Evolutionary conservation across 2,888 invertebrate species (phyloP).

Genomic region (Hybos culiciformis): DNA sequence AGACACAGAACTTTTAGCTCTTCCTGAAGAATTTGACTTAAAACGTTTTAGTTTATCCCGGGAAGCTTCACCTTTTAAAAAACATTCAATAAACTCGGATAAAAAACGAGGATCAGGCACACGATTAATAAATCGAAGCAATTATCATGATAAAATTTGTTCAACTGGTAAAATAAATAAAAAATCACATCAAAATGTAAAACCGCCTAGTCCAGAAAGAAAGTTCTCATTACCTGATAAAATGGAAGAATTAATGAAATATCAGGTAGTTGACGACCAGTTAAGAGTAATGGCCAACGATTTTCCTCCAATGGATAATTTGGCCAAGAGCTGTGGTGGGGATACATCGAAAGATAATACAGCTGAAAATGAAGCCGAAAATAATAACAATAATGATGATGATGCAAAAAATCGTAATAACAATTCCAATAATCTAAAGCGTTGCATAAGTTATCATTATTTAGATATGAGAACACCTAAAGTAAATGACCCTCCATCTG

Average conservation of each 20-base stretch:
- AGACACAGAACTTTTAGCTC: constrained; percentile 31
- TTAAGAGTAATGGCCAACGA: too few species aligned
- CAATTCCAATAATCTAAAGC: constrained; percentile 17
- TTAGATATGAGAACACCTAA: constrained; percentile 22
- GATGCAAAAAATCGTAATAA: neutral
- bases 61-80: constrained; percentile 30
- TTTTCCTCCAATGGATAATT: neutral
- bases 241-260: neutral
- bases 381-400: neutral
- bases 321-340: neutral
- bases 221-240: neutral
- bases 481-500: neutral
- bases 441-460: constrained; percentile 40
- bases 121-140: too few species aligned
- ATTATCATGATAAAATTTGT: neutral
- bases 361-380: neutral
- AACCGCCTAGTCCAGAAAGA: neutral
- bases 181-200: neutral
- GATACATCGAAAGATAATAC: neutral
- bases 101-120: constrained; percentile 29
- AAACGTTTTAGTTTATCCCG: constrained; percentile 25
- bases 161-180: neutral
- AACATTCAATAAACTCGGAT: constrained; percentile 47
- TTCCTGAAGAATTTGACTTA: constrained; percentile 38
- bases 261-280: too few species aligned